Evolutionary conservation across 64 coral and sea anemone species (phyloP).

Genomic region (Stichodactyla mertensii): DNA sequence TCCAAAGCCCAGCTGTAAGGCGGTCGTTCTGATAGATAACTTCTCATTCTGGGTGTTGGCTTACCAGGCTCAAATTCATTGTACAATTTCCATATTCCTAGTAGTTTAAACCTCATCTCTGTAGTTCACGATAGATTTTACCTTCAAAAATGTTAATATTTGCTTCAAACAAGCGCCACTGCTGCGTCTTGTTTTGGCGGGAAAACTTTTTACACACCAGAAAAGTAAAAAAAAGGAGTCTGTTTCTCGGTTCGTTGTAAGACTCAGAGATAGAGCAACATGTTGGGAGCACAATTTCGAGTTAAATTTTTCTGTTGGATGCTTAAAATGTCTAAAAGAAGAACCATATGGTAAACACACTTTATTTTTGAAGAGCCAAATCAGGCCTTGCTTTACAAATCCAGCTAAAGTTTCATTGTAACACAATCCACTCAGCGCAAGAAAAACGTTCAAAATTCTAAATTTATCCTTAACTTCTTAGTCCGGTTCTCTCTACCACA

Average conservation of each 20-base stretch:
- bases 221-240: neutral
- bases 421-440: neutral
- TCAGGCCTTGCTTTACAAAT: neutral
- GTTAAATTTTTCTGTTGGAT: neutral
- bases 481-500: no score
- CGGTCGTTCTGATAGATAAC: neutral
- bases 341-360: neutral
- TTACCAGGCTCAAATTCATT: neutral
- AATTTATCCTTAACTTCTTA: neutral
- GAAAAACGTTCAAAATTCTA: neutral
- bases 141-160: neutral
- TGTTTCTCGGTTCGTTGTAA: neutral
- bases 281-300: neutral
- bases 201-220: neutral
- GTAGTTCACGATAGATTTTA: neutral
- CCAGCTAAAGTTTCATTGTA: neutral
- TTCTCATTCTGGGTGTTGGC: neutral
- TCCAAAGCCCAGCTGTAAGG: neutral
- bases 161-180: neutral
- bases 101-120: neutral
- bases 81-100: neutral
- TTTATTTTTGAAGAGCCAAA: neutral
- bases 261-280: neutral
- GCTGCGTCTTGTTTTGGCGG: neutral
- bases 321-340: neutral